These are phyloP conservation scores for Thinocorus orbignyianus DNA, from an alignment of 2,113 vertebrate genomes.

Conservation along the genomic window DNA sequence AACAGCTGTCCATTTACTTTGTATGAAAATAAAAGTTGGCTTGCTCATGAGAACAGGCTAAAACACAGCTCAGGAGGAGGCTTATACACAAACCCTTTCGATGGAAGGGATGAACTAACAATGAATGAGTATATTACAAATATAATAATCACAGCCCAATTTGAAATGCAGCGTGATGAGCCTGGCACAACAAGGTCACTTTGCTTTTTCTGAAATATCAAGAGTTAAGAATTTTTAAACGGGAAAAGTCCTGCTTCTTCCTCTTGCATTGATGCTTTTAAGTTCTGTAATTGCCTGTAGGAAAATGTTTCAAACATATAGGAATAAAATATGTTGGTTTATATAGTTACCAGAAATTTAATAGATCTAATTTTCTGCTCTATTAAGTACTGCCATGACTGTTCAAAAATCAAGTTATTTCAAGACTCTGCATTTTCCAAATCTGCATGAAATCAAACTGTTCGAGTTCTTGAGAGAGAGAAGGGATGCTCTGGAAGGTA, in stretches of 20 bases:
- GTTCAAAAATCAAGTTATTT: neutral
- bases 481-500: neutral
- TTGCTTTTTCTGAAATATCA: neutral
- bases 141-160: neutral
- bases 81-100: neutral
- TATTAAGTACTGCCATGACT: neutral
- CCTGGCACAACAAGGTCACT: neutral
- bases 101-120: conserved; percentile 4
- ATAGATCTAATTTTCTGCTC: neutral
- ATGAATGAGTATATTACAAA: neutral
- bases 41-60: neutral
- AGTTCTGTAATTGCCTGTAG: neutral
- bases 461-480: neutral
- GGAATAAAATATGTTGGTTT: neutral
- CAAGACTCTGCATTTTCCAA: neutral
- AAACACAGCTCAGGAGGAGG: neutral
- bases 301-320: neutral
- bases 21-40: neutral
- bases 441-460: neutral
- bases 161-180: neutral
- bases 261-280: neutral
- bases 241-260: neutral
- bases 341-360: neutral
- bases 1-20: neutral
- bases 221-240: neutral